Conservation (phyloP, 2,113 vertebrate species). For the Bos javanicus region DNA sequence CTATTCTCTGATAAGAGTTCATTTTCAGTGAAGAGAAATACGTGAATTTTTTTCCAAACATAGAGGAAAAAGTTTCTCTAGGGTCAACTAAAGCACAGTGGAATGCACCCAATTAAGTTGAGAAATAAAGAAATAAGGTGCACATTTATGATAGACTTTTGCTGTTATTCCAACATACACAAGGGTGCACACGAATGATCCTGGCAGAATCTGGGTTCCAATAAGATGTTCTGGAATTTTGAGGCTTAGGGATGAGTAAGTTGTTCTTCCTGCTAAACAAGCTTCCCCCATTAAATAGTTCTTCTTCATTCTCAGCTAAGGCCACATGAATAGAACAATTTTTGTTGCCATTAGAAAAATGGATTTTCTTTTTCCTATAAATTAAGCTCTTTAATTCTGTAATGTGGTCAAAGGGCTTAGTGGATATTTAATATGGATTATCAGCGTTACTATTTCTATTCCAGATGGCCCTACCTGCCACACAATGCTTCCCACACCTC, state of each 20-base stretch:
- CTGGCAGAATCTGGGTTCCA: not conserved
- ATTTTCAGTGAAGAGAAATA: slow-evolving; percentile 23
- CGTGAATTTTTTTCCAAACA: not conserved
- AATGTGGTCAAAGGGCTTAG: not conserved
- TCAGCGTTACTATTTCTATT: not conserved
- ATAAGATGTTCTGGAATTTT: not conserved
- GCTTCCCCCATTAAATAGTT: not conserved
- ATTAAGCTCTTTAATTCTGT: slow-evolving; percentile 24
- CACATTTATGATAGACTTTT: not conserved
- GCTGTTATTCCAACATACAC: not conserved
- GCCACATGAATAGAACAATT: not conserved
- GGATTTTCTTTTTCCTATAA: not conserved
- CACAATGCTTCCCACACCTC: not conserved
- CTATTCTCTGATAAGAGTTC: not conserved
- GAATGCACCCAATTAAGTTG: not conserved
- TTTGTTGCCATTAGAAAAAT: slow-evolving; percentile 18
- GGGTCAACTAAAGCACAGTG: not conserved
- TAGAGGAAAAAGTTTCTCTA: not conserved
- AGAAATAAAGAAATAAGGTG: not conserved
- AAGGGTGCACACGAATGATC: not conserved
- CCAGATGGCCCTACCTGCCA: not conserved
- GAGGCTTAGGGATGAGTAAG: not conserved
- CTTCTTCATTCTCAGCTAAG: slow-evolving; percentile 1
- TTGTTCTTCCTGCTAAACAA: not conserved
- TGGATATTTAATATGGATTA: not conserved